phyloP scores from a whole-genome alignment of 2,797 vertebrate genomes.

The Malacoctenus gilli region DNA sequence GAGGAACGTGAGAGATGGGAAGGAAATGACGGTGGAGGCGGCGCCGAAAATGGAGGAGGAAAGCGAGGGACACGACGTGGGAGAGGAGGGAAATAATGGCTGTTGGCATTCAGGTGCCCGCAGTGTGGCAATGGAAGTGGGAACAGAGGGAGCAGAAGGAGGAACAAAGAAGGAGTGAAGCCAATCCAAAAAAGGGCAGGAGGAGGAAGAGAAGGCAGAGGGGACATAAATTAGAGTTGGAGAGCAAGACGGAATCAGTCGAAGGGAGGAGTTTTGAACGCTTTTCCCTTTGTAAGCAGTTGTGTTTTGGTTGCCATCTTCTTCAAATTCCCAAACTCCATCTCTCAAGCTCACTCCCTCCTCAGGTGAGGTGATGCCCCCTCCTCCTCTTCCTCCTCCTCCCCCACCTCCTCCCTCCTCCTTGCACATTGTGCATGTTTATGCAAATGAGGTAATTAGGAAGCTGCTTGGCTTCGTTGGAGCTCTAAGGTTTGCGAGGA shows the following conservation, averaged over 20 bases:
- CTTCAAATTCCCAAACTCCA: constrained; percentile 22
- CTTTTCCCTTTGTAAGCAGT: constrained; percentile 21
- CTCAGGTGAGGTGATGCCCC: constrained; percentile 44
- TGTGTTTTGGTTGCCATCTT: constrained; percentile 14
- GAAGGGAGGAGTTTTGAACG: constrained; percentile 24
- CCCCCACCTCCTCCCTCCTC: constrained; percentile 22
- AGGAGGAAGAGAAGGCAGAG: constrained; percentile 8
- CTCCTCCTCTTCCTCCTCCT: not conserved
- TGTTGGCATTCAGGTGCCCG: constrained; percentile 55
- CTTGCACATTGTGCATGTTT: constrained; percentile 63
- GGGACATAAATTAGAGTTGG: constrained; percentile 5
- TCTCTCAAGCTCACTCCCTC: not conserved
- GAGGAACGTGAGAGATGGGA: constrained; percentile 38
- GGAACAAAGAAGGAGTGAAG: constrained; percentile 23
- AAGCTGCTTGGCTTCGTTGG: constrained; percentile 57
- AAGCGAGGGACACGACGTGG: constrained; percentile 52
- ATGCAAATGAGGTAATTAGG: constrained; percentile 80
- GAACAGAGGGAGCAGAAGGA: constrained; percentile 4
- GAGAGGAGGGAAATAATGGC: constrained; percentile 64
- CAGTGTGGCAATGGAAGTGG: constrained; percentile 36
- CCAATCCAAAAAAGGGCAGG: constrained; percentile 30
- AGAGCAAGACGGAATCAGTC: constrained; percentile 22
- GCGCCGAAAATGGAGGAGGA: constrained; percentile 47
- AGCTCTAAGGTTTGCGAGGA: constrained; percentile 40
- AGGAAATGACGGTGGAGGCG: constrained; percentile 50